These are phyloP conservation scores for Macrotis lagotis DNA, from an alignment of 2,113 vertebrate species.

Conservation along the genomic window DNA sequence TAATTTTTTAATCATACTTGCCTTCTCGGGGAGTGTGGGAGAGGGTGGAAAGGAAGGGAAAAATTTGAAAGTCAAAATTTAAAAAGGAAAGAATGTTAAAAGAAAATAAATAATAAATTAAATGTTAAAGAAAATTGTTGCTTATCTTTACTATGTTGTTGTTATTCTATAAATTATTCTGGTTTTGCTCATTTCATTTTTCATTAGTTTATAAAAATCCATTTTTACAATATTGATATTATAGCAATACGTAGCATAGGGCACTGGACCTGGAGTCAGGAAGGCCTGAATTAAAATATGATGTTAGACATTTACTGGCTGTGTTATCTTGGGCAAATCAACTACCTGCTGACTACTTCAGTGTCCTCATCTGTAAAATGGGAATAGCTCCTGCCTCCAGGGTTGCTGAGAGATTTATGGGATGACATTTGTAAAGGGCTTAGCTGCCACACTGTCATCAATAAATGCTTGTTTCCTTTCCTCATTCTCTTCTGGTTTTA, in stretches of 20 bases:
- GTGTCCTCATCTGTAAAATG: not conserved
- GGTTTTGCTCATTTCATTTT: not conserved
- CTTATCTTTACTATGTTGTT: not conserved
- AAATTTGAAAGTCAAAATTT: not conserved
- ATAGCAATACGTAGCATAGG: not conserved
- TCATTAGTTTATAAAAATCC: not conserved
- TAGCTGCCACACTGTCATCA: not conserved
- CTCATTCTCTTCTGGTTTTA: not conserved
- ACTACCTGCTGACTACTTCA: not conserved
- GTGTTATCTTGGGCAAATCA: not conserved
- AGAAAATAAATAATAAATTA: not conserved
- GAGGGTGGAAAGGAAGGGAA: not conserved
- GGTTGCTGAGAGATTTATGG: not conserved
- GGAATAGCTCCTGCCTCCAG: not conserved
- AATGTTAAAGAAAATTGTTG: not conserved
- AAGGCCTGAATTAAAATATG: not conserved
- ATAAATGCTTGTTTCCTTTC: not conserved
- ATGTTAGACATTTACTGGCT: not conserved
- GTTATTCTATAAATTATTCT: not conserved
- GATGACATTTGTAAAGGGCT: not conserved
- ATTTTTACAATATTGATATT: not conserved
- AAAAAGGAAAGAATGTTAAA: not conserved
- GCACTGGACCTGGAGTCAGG: not conserved
- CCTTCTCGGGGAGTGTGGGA: not conserved
- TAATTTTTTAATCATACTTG: not conserved